Base-by-base conservation (phyloP, 2,113 vertebrate genomes). In the Dasyprocta punctata region DNA sequence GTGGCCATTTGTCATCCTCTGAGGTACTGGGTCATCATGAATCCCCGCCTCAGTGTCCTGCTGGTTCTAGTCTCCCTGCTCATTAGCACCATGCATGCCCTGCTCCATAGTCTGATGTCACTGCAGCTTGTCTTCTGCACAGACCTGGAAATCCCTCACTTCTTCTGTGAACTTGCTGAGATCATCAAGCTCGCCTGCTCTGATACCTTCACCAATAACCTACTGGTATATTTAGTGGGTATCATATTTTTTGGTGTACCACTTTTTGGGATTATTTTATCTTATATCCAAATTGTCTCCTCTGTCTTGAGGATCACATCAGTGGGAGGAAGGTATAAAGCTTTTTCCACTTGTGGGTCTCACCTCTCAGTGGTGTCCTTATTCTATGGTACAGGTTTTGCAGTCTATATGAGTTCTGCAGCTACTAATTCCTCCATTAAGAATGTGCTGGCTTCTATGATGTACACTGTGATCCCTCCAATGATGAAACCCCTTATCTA, bases 291-390 rank as follows among this genome's bases (percentile, higher is more conserved):
- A 0, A 92, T 97, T 19, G 52, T 84, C 8, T 81, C 61, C 11
- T 96, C 90, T 7, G 11, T 96, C 4, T 41, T 97, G 38, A 92
- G 44, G 58, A 89, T 97, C 73, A n/a, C 88, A 49, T 95, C 91
- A 26, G 24, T 28, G 2, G 38, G 54, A 0, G 75, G 85, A 7
- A 92, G 54, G 41, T 58, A 86, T 10, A 97, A 96, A 54, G 94
- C 96, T 1, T 94, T 94, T 56, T 96, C 95, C 41, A 96, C 94
- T 19, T 97, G 91, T 67, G 91, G 77, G 0, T 93, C 95, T n/a
- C 95, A 97, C 80, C 85, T 97, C 7, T 89, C n/a, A 0, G 95
- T 96, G 1, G 95, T 95, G 0, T 60, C 69, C 44, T 54, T 96
- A 30, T 96, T 96, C 61, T 97, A 93, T 17, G 94, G 93, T 9